phyloP scores from a whole-genome alignment of 1,140 invertebrate genomes.

The Theocolax elegans region DNA sequence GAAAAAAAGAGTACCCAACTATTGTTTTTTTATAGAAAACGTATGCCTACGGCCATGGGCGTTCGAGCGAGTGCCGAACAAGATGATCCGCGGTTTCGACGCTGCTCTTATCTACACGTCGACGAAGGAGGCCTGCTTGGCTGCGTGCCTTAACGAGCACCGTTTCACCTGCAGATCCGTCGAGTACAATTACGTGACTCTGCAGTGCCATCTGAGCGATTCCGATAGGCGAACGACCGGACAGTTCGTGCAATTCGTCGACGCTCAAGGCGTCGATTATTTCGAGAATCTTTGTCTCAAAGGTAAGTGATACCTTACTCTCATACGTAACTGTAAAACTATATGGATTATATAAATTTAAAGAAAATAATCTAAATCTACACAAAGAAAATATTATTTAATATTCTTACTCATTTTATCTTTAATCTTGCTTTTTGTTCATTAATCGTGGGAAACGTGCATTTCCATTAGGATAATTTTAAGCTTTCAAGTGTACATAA shows the following conservation, averaged over 20 bases:
- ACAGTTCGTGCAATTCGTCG: conserved; percentile 85
- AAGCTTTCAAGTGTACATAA: too few relatives aligned
- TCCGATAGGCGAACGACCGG: conserved; percentile 87
- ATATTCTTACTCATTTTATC: too few relatives aligned
- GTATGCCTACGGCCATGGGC: conserved; percentile 91
- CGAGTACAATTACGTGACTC: conserved; percentile 92
- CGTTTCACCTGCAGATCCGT: conserved; percentile 91
- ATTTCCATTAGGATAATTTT: too few relatives aligned
- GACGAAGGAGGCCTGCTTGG: conserved; percentile 92
- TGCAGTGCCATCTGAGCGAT: conserved; percentile 90
- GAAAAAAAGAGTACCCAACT: too few relatives aligned
- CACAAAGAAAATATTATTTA: too few relatives aligned
- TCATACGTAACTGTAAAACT: too few relatives aligned
- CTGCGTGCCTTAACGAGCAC: conserved; percentile 91
- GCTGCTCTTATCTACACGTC: conserved; percentile 93
- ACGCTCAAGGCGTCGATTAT: conserved; percentile 92
- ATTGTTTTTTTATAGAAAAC: conserved; percentile 74
- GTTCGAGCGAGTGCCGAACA: conserved; percentile 92
- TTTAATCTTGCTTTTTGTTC: too few relatives aligned
- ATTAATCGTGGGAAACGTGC: too few relatives aligned
- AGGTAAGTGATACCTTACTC: conserved; percentile 71
- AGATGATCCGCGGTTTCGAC: conserved; percentile 88
- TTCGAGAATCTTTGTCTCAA: conserved; percentile 95
- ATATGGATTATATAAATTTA: too few relatives aligned
- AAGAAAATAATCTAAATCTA: too few relatives aligned